Base-by-base conservation (phyloP, 30 jellyfish, hydroid and myxozoan genomes). In the Calvadosia cruxmelitensis region DNA sequence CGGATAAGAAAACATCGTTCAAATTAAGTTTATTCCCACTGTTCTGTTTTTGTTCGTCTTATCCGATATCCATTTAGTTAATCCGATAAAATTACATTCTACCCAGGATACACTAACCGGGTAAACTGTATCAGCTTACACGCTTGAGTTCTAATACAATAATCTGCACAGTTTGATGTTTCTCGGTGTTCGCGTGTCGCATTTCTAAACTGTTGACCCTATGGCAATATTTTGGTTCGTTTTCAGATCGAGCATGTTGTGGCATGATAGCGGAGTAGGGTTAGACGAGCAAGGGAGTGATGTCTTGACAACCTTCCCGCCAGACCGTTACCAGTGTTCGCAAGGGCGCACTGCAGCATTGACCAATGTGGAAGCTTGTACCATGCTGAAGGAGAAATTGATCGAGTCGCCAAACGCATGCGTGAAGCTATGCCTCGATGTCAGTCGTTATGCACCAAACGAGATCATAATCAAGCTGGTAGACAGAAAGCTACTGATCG, bases 401-500 rank as follows among this genome's bases (percentile, higher is more conserved):
- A 42, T 5, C 20, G 57, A 42, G 20, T 42, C 57, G 20, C 57
- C 57, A 42, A 42, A 42, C 20, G 57, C 15, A 42, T 20, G 10
- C 20, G 20, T 42, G 57, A 42, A 42, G 20, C 10, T 42, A 10
- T 42, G 57, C 36, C 79, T 85, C 34, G 95, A 85, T 69, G 95
- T 85, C 63, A 78, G 82, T 53, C 92, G 64, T 42, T 85, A 85
- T 66, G 83, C 82, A 3, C 95, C 95, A 29, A 67, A 85, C 16
- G 95, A 85, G 63, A 81, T 85, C 52, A 34, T 63, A 29, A 92
- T 85, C 15, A 65, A 76, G 34, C 27, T 85, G 3, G 93, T 69
- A 53, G 93, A 73, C 26, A 84, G 93, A 0, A 72, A 42, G 27
- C 78, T 85, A 27, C 33, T 67, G 20, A 86, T 85, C 0, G 89